Conservation (phyloP, 1,140 invertebrate species). For the Heliconius melpomene region DNA sequence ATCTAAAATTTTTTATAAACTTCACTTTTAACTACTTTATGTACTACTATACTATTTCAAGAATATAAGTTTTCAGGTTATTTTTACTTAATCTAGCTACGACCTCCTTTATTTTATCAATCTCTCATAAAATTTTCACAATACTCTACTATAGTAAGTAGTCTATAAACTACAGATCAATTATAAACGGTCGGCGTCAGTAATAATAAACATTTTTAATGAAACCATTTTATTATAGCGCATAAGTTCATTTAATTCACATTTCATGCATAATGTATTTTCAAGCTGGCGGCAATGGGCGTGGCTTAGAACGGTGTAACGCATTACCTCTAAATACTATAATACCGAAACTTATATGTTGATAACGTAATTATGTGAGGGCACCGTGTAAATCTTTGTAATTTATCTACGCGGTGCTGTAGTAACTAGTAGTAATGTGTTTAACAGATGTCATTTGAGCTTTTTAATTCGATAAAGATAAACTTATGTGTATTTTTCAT, state of each 20-base stretch:
- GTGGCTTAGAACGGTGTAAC: conserved; percentile 45
- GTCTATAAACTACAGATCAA: background rate
- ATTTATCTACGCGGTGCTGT: conserved; percentile 1
- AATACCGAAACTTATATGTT: conserved; percentile 37
- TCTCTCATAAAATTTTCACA: too few species aligned
- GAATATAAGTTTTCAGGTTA: too few species aligned
- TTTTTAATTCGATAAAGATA: background rate
- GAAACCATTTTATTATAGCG: conserved; percentile 34
- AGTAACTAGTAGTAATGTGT: conserved; percentile 6
- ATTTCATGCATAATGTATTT: conserved; percentile 53
- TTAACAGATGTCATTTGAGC: background rate
- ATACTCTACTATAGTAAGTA: background rate
- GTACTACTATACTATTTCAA: too few species aligned
- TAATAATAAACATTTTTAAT: conserved; percentile 22
- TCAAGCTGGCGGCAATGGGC: conserved; percentile 39
- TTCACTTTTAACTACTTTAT: too few species aligned
- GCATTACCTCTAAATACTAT: conserved; percentile 47
- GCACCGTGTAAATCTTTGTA: conserved; percentile 20
- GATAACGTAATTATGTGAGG: conserved; percentile 34
- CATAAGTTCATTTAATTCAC: conserved; percentile 48
- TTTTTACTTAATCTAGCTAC: too few species aligned
- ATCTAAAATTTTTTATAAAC: too few species aligned
- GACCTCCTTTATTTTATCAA: too few species aligned
- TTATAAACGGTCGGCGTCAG: conserved; percentile 1
- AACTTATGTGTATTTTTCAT: too few species aligned